These are phyloP conservation scores for Eilema sororculum DNA, from an alignment of 2,888 invertebrate genomes.

Conservation along the genomic window DNA sequence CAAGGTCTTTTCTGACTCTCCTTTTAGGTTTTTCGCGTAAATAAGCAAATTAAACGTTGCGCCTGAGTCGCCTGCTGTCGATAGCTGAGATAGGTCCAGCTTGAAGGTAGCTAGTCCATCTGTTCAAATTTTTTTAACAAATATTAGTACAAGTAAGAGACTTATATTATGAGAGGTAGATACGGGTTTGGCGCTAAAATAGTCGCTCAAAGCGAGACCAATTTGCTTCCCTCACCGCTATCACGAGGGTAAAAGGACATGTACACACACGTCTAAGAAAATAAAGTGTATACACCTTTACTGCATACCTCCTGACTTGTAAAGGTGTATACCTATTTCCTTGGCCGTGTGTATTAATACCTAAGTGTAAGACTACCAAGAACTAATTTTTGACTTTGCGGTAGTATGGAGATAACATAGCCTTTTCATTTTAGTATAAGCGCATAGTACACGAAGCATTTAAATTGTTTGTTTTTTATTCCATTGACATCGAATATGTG, in stretches of 20 bases:
- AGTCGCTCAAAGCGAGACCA: too few relatives aligned
- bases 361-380: too few relatives aligned
- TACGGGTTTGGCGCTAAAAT: too few relatives aligned
- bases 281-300: too few relatives aligned
- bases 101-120: slow-evolving; percentile 80
- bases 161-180: background rate
- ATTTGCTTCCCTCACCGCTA: background rate
- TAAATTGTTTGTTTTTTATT: background rate
- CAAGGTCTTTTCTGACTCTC: slow-evolving; percentile 92
- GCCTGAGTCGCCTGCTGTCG: slow-evolving; percentile 79
- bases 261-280: too few relatives aligned
- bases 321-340: too few relatives aligned
- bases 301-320: too few relatives aligned
- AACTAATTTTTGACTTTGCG: background rate
- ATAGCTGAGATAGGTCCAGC: slow-evolving; percentile 88
- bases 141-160: background rate
- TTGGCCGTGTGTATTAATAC: too few relatives aligned
- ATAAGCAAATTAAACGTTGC: slow-evolving; percentile 92
- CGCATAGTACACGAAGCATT: background rate
- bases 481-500: background rate
- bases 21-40: slow-evolving; percentile 94
- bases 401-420: background rate
- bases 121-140: slow-evolving; percentile 44
- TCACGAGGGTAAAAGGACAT: background rate
- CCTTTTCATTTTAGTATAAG: background rate